phyloP scores from a whole-genome alignment of 2,888 invertebrate species.

The Eupithecia subumbrata region DNA sequence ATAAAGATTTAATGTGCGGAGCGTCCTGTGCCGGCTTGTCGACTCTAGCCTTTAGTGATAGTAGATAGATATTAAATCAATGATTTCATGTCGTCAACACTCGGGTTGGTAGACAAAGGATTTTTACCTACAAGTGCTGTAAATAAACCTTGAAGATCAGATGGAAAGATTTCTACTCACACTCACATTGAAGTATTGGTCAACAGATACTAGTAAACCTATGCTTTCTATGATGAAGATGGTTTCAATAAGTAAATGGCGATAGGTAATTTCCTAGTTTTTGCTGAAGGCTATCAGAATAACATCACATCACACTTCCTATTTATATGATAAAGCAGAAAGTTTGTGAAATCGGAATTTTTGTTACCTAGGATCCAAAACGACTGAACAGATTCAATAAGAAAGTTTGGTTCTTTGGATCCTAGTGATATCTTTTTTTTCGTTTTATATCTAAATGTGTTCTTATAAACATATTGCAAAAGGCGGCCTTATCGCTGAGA shows the following conservation, averaged over 20 bases:
- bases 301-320: no score
- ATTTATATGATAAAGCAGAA: no score
- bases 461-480: no score
- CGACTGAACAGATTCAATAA: no score
- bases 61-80: neutral
- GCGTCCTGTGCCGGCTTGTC: no score
- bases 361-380: no score
- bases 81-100: neutral
- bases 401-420: no score
- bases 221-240: neutral
- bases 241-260: neutral
- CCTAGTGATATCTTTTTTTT: no score
- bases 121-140: neutral
- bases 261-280: neutral
- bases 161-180: neutral
- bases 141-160: slow-evolving; percentile 1
- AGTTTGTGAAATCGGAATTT: no score
- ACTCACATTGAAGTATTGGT: neutral
- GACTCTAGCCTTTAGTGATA: neutral
- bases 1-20: no score
- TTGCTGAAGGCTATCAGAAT: neutral
- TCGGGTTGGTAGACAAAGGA: neutral
- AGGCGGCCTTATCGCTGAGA: no score
- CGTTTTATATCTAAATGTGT: no score
- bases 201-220: neutral